Evolutionary conservation across 2,113 vertebrate species (phyloP).

Genomic region (Actenoides hombroni): DNA sequence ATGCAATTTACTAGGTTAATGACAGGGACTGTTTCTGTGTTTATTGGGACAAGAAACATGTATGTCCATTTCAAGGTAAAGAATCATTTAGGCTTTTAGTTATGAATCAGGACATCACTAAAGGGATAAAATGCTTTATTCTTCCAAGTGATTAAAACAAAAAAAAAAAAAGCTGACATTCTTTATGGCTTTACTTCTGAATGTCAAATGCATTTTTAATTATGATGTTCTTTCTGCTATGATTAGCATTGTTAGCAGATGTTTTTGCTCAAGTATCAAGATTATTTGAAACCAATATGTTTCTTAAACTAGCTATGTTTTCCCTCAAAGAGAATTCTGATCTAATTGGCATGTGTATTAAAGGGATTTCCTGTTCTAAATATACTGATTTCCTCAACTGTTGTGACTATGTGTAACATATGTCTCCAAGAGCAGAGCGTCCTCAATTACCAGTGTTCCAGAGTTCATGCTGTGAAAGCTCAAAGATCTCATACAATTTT

Average conservation of each 20-base stretch:
- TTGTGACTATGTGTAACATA: constrained; percentile 10
- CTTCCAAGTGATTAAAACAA: neutral
- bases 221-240: neutral
- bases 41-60: neutral
- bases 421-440: constrained; percentile 14
- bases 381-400: constrained; percentile 19
- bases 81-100: neutral
- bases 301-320: constrained; percentile 33
- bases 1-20: neutral
- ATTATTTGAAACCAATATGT: constrained; percentile 19
- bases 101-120: neutral
- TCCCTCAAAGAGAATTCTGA: constrained; percentile 23
- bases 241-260: constrained; percentile 29
- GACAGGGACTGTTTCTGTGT: neutral
- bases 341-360: constrained; percentile 34
- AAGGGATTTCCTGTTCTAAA: constrained; percentile 45
- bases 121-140: neutral
- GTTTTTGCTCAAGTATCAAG: constrained; percentile 47
- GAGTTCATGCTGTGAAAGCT: neutral
- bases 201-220: constrained; percentile 39
- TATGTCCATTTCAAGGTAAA: neutral
- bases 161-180: neutral
- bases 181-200: neutral
- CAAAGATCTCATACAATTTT: neutral
- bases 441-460: neutral